A percentile compares a stretch with the other conserved stretches of the same genome.
phyloP scores from a whole-genome alignment of 2,113 vertebrate species.

The Equus quagga region DNA sequence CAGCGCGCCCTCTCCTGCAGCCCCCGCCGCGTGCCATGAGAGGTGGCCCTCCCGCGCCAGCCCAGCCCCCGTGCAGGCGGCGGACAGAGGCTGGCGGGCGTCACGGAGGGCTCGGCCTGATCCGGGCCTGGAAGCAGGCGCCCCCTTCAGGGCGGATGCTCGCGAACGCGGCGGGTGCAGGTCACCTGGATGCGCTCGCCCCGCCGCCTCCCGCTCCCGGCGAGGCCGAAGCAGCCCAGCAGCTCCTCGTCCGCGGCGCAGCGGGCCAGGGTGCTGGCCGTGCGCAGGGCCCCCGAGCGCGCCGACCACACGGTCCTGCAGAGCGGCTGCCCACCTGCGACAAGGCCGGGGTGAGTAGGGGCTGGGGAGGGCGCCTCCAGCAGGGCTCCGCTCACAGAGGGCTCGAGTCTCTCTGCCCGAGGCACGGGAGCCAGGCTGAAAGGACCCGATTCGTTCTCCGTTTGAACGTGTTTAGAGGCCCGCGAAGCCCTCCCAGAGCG shows the following conservation, averaged over 20 bases:
- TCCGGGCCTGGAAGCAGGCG: not conserved
- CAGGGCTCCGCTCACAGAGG: not conserved
- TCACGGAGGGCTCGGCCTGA: not conserved
- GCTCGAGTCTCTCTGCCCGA: not conserved
- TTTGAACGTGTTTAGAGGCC: not conserved
- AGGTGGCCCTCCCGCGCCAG: no score
- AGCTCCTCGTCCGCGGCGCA: slow-evolving; percentile 88
- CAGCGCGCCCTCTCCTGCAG: rapidly evolving
- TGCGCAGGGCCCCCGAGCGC: slow-evolving; percentile 81
- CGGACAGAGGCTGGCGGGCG: no score
- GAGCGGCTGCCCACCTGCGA: slow-evolving; percentile 84
- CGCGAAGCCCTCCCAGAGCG: not conserved
- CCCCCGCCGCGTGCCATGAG: rapidly evolving
- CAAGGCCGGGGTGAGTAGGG: not conserved
- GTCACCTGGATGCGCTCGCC: slow-evolving; percentile 90
- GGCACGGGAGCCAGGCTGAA: not conserved
- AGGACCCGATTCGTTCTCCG: not conserved
- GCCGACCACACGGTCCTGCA: slow-evolving; percentile 94
- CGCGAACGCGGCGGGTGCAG: no score
- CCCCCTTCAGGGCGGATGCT: not conserved
- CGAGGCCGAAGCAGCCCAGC: slow-evolving; percentile 83
- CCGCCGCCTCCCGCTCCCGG: slow-evolving; percentile 83
- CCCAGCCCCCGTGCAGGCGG: not conserved
- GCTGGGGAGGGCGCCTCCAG: not conserved
- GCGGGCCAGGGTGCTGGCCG: slow-evolving; percentile 72